A percentile compares a stretch with the other conserved stretches of the same genome.
Conservation (phyloP, 2,888 invertebrate species). For the Cyrtodaria siliqua region DNA sequence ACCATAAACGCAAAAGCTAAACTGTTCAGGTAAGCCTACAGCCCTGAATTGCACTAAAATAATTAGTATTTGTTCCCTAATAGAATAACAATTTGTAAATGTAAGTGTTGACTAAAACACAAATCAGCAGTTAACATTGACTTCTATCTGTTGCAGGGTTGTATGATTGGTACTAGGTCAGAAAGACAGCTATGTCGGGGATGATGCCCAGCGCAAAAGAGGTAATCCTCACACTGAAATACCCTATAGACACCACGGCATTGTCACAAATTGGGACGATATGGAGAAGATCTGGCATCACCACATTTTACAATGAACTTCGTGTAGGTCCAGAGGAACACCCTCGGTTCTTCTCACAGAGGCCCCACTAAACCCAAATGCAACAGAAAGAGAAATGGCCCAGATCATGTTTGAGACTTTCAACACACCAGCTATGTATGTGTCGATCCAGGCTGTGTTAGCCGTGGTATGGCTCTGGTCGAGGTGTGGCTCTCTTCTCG, state of each 20-base stretch:
- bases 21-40: no score
- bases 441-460: neutral
- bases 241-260: neutral
- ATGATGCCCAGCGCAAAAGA: neutral
- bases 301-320: neutral
- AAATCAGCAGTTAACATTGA: no score
- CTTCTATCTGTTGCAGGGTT: slow-evolving; percentile 82
- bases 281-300: neutral
- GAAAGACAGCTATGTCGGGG: neutral
- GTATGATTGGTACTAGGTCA: slow-evolving; percentile 98
- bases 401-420: slow-evolving; percentile 1
- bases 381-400: neutral
- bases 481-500: neutral
- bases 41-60: no score
- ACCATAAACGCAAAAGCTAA: no score
- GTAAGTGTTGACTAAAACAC: no score
- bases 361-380: neutral
- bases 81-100: no score
- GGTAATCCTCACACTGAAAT: neutral
- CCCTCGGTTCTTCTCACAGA: neutral
- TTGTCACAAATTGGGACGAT: neutral
- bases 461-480: neutral
- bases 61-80: no score
- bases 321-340: neutral
- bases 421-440: neutral